These are phyloP conservation scores for Eupristina koningsbergeri DNA, from an alignment of 1,140 invertebrate species.

Conservation along the genomic window DNA sequence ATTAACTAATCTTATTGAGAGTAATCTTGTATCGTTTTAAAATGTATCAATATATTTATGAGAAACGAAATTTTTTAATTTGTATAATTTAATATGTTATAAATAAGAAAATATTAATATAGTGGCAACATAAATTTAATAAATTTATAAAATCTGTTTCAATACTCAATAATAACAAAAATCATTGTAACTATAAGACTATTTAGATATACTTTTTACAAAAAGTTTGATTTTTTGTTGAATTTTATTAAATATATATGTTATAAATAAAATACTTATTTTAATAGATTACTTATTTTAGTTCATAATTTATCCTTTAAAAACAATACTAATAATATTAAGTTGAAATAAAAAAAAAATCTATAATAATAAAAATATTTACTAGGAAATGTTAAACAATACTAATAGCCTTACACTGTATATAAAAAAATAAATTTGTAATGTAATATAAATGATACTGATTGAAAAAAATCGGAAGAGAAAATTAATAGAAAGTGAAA, in stretches of 20 bases:
- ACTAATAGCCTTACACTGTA: too few relatives aligned
- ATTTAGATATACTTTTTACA: background rate
- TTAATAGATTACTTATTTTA: background rate
- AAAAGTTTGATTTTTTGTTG: background rate
- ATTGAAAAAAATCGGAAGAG: too few relatives aligned
- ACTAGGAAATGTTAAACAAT: too few relatives aligned
- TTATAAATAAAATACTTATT: background rate
- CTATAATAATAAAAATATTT: too few relatives aligned
- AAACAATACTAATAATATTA: background rate
- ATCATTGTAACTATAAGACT: background rate
- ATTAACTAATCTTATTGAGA: too few relatives aligned
- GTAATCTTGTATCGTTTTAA: too few relatives aligned
- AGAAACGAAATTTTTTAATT: background rate
- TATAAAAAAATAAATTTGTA: too few relatives aligned
- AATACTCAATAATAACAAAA: background rate
- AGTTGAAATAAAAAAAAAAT: background rate
- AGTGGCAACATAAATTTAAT: too few relatives aligned
- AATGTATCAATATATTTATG: background rate
- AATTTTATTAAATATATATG: background rate
- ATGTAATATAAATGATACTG: too few relatives aligned
- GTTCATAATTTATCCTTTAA: background rate
- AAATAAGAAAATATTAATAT: too few relatives aligned
- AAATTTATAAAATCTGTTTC: too few relatives aligned
- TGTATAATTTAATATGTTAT: background rate
- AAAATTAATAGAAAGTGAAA: too few relatives aligned